Evolutionary conservation across 1,140 invertebrate species (phyloP), one percentile per base, ranked within the genome.

Genomic region (Bombus consobrinus): DNA sequence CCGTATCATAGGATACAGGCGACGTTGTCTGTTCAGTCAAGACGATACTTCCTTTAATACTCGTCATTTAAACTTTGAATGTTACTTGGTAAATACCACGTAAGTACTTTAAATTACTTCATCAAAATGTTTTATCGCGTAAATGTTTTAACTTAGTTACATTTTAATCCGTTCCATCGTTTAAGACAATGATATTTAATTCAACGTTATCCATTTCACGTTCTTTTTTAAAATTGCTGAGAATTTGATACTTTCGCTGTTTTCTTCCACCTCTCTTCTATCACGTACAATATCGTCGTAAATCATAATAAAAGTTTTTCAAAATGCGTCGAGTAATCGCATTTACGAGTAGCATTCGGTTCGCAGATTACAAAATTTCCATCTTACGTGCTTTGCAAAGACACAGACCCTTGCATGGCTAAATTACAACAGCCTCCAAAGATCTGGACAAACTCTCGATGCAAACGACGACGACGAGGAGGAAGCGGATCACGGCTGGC

Each of bases 401-500:
- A 22, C 47, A 8, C 47, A 6, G 47, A 22, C 47, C 4, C 18
- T 8, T 8, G 18, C 47, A 0, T 8, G 47, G 18, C 8, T 9
- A 13, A 62, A 4, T 5, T 13, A 13, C 28, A 1, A n/a, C 59
- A 13, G 59, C n/a, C 10, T 3, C 2, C 32, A 9, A 18, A 34
- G 64, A 68, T 25, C 28, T 13, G 25, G 53, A 59, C 15, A 37
- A 77, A 41, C 47, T 53, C 18, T 8, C n/a, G 41, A 18, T 41
- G 34, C 22, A 9, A 32, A 18, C 8, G 77, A 64, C 9, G 75
- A 76, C 69, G 37, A 84, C 39, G 77, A 81, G 76, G 86, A 64
- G 77, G 79, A 81, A 87, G 73, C 73, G 78, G 74, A 73, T 78
- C 74, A 77, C 68, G 68, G 62, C 34, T 83, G 75, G 80, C 74